phyloP scores from a whole-genome alignment of 2,888 invertebrate genomes.

The Steinernema scapterisci region DNA sequence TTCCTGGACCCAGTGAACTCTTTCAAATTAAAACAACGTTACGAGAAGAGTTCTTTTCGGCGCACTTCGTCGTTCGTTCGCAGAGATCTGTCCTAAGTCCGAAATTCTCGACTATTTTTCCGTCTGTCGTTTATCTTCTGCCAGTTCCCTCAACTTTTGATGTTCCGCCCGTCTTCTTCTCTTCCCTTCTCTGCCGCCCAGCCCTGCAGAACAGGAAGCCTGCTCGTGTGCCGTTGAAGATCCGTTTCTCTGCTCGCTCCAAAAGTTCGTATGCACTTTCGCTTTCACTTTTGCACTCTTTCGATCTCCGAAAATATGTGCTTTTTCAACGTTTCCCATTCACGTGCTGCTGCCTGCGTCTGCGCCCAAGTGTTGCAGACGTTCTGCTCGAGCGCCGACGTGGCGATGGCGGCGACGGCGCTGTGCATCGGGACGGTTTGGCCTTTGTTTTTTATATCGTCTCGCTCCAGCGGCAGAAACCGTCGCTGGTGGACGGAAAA shows the following conservation, averaged over 20 bases:
- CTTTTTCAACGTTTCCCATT: background rate
- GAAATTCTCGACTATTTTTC: too few relatives aligned
- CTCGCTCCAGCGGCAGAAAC: background rate
- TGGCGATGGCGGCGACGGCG: background rate
- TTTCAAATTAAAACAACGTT: too few relatives aligned
- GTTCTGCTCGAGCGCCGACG: too few relatives aligned
- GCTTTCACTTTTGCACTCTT: conserved; percentile 2
- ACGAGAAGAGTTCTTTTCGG: too few relatives aligned
- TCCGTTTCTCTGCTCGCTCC: conserved; percentile 12
- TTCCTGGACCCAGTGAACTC: too few relatives aligned
- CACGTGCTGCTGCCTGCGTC: background rate
- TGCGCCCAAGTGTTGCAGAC: background rate
- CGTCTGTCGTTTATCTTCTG: too few relatives aligned
- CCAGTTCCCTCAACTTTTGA: background rate
- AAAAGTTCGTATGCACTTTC: conserved; percentile 27
- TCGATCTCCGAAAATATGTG: conserved; percentile 17
- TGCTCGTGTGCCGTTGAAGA: background rate
- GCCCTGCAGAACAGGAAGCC: background rate
- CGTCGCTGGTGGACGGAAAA: background rate
- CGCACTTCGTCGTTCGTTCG: too few relatives aligned
- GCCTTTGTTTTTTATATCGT: conserved; percentile 14
- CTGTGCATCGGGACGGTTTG: background rate
- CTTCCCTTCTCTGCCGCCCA: background rate
- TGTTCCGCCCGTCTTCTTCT: background rate
- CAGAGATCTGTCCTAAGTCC: too few relatives aligned